These are phyloP conservation scores for Trissolcus basalis DNA, from an alignment of 1,140 invertebrate genomes.

Conservation along the genomic window DNA sequence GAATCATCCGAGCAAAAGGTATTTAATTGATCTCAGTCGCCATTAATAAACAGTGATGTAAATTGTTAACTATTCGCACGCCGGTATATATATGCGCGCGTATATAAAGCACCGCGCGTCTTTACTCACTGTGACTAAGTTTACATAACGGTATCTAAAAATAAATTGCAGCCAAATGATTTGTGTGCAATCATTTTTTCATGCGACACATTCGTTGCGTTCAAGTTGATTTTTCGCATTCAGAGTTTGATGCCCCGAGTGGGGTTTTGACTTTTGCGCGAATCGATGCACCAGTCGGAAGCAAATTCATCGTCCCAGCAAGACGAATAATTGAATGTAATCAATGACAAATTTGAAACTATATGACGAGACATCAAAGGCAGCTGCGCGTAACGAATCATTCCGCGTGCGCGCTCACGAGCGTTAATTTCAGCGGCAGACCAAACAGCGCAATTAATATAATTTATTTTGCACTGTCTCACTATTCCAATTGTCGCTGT, in stretches of 20 bases:
- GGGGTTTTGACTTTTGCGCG: slow-evolving; percentile 31
- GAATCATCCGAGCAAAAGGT: not conserved
- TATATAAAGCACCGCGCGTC: too few relatives aligned
- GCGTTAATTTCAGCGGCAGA: slow-evolving; percentile 62
- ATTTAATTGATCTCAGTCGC: too few relatives aligned
- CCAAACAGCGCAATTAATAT: slow-evolving; percentile 63
- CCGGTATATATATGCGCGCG: too few relatives aligned
- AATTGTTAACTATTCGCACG: too few relatives aligned
- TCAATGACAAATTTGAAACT: slow-evolving; percentile 60
- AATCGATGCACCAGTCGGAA: slow-evolving; percentile 18
- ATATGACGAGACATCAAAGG: slow-evolving; percentile 60
- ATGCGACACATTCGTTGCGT: too few relatives aligned
- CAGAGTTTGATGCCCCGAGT: not conserved
- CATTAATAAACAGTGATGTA: too few relatives aligned
- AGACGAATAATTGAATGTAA: slow-evolving; percentile 59
- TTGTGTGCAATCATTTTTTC: too few relatives aligned
- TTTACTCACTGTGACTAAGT: too few relatives aligned
- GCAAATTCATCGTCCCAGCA: slow-evolving; percentile 32
- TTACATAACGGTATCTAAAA: too few relatives aligned
- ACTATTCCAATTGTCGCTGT: slow-evolving; percentile 37
- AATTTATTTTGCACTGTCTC: slow-evolving; percentile 59
- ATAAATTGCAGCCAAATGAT: too few relatives aligned
- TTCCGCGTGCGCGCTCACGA: slow-evolving; percentile 53
- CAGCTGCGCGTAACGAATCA: slow-evolving; percentile 61
- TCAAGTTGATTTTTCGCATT: too few relatives aligned